Conservation (phyloP, 2,113 vertebrate species). For the Alethe castanea region DNA sequence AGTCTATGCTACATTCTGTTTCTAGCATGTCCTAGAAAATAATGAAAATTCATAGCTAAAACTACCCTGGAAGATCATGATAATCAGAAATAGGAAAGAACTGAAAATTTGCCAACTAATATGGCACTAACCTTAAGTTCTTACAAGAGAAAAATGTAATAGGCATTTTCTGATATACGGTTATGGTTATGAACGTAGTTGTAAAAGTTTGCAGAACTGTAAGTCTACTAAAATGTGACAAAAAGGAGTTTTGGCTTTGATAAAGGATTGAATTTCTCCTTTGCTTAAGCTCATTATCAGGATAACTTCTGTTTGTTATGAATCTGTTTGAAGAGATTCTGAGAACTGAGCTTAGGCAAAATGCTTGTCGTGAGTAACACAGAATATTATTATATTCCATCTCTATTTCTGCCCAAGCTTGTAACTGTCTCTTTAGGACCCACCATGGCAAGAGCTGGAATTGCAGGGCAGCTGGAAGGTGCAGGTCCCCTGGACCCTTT, state of each 20-base stretch:
- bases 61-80: not conserved
- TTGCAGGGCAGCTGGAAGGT: not conserved
- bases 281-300: not conserved
- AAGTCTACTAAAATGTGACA: not conserved
- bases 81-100: not conserved
- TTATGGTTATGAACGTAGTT: not conserved
- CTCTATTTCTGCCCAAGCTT: not conserved
- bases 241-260: not conserved
- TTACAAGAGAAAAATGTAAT: not conserved
- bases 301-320: not conserved
- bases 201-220: not conserved
- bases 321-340: not conserved
- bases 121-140: not conserved
- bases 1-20: not conserved
- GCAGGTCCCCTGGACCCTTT: not conserved
- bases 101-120: not conserved
- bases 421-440: too few species aligned
- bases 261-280: not conserved
- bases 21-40: not conserved
- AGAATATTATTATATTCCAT: not conserved
- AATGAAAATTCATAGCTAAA: not conserved
- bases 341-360: not conserved
- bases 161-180: not conserved
- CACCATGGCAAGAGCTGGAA: not conserved
- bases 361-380: not conserved